Base-by-base conservation (phyloP, 2,888 invertebrate species). In the Hofmannophila pseudospretella region DNA sequence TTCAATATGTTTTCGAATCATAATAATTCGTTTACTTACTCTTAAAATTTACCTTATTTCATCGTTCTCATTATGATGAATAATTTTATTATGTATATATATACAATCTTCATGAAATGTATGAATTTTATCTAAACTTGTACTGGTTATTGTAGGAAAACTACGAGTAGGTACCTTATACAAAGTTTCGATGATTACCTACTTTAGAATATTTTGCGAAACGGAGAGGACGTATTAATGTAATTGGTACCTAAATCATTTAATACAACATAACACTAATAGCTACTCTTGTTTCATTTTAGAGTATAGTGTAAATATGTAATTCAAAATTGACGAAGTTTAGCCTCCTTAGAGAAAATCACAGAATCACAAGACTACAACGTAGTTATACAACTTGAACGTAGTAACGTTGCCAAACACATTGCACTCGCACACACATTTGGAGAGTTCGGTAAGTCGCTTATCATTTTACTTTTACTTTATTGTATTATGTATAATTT, bases 181-280 rank as follows among this genome's bases (percentile, higher is more conserved):
- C 30, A 32, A 38, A 39, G 35, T 20, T 45, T 34, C 20, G 22
- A 40, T 30, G 33, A 35, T 22, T 48, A 20, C n/a, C n/a, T n/a
- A n/a, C n/a, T n/a, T n/a, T n/a, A 47, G 34, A 42, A 34, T 46
- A 45, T 41, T 51, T 56, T 62, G 63, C 58, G 54, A 55, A 23
- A 58, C 48, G 53, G 52, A 54, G 53, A 57, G 44, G 48, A 60
- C 49, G 53, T 65, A 20, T 4, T n/a, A 55, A 62, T 55, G 55
- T 62, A 59, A 64, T 69, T 63, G 67, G 67, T 68, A 65, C 16
- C 16, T 68, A 23, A n/a, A 36, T 55, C 51, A 62, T 77, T 73
- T 79, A 81, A 80, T 81, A 81, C 70, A 81, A 72, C 57, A 70
- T 82, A 82, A 81, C 67, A 71, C 65, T 51, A n/a, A n/a, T 16